These are phyloP conservation scores for Dissostichus mawsoni DNA, from an alignment of 2,113 vertebrate genomes.

Conservation along the genomic window DNA sequence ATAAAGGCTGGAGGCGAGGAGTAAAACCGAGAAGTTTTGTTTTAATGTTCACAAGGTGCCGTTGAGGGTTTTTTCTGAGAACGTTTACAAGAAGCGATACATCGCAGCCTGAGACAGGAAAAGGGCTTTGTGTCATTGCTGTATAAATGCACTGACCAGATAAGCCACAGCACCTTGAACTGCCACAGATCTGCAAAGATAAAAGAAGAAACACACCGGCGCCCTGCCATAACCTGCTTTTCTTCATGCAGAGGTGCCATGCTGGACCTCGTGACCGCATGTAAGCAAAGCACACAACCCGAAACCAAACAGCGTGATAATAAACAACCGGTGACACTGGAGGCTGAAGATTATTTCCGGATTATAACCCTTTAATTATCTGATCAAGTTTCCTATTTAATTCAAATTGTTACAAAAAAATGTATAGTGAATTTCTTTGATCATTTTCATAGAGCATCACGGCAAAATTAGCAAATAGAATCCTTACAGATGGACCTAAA, in stretches of 20 bases:
- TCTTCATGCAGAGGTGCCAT: constrained; percentile 32
- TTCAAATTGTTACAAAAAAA: background rate
- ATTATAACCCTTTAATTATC: constrained; percentile 8
- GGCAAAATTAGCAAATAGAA: background rate
- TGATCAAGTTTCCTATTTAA: constrained; percentile 6
- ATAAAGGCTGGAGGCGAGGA: constrained; percentile 21
- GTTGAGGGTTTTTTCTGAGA: constrained; percentile 53
- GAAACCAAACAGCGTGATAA: constrained; percentile 21
- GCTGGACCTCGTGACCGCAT: constrained; percentile 54
- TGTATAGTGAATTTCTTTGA: background rate
- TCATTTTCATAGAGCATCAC: background rate
- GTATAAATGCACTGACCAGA: constrained; percentile 78
- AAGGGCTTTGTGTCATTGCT: constrained; percentile 53
- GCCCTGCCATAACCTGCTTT: constrained; percentile 47
- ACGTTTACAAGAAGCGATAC: constrained; percentile 82
- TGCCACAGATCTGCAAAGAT: constrained; percentile 58
- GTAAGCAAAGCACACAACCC: constrained; percentile 3
- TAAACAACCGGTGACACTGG: constrained; percentile 27
- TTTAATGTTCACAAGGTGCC: constrained; percentile 45
- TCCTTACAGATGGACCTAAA: background rate
- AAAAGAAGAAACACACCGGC: constrained; percentile 34
- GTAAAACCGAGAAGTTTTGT: constrained; percentile 69
- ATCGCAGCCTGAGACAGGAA: constrained; percentile 76
- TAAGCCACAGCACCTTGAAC: constrained; percentile 69
- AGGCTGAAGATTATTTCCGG: background rate